A percentile compares a stretch with the other conserved stretches of the same genome.
Conservation (phyloP, 2,888 invertebrate genomes). For the Nebria brevicollis region DNA sequence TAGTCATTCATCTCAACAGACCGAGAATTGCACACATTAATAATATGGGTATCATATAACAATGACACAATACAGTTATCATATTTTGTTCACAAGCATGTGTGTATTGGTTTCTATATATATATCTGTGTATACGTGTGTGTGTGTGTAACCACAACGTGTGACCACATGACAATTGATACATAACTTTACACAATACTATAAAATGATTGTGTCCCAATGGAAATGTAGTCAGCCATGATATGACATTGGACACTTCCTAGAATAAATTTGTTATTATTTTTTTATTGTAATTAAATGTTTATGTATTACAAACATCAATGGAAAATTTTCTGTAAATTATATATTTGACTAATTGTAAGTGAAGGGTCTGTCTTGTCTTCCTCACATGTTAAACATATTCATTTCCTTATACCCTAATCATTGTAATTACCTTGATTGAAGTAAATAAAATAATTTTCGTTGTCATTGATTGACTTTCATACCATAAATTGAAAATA, state of each 20-base stretch:
- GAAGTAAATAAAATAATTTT: too few species aligned
- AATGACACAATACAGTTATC: neutral
- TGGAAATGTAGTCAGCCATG: slow-evolving; percentile 36
- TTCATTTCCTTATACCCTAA: too few species aligned
- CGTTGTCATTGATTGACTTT: too few species aligned
- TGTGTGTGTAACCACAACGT: slow-evolving; percentile 16
- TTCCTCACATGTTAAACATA: neutral
- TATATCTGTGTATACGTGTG: neutral
- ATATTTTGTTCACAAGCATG: neutral
- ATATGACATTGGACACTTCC: slow-evolving; percentile 43
- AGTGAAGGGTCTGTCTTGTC: neutral
- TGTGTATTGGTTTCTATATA: neutral
- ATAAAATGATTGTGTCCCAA: slow-evolving; percentile 35
- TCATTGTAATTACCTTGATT: too few species aligned
- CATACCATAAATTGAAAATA: too few species aligned
- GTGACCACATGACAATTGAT: slow-evolving; percentile 38
- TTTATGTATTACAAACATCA: neutral
- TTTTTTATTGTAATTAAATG: neutral
- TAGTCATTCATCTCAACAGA: neutral
- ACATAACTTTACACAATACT: slow-evolving; percentile 37
- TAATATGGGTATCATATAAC: neutral
- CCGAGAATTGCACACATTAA: neutral
- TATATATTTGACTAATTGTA: neutral
- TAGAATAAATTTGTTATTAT: slow-evolving; percentile 20
- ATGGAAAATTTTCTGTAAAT: neutral